These are phyloP conservation scores for Carcharodon carcharias DNA, from an alignment of 2,797 vertebrate species.

Conservation along the genomic window DNA sequence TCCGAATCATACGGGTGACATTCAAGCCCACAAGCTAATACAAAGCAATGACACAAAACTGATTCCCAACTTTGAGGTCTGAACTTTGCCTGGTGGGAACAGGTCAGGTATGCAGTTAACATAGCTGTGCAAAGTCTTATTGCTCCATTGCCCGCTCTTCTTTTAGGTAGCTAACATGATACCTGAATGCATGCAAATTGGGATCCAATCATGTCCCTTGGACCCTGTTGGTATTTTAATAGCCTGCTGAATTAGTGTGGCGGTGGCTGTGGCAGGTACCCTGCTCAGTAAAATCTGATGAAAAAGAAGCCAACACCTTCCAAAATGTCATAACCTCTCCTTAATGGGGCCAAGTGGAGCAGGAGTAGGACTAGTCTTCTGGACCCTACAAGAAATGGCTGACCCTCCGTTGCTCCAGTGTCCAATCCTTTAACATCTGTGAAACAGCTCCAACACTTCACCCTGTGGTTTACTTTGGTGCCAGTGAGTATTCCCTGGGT, in stretches of 20 bases:
- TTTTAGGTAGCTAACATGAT: neutral
- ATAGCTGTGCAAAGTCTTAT: neutral
- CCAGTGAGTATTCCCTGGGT: no score
- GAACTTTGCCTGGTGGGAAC: neutral
- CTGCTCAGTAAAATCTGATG: neutral
- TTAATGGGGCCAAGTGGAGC: no score
- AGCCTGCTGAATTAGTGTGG: no score
- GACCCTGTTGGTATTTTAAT: neutral
- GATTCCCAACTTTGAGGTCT: neutral
- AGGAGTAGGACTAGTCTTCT: no score
- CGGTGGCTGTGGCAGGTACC: neutral
- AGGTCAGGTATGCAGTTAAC: neutral
- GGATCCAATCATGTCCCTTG: neutral
- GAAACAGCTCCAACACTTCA: no score
- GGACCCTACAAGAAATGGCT: no score
- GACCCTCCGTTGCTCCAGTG: no score
- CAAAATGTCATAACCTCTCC: neutral
- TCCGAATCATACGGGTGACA: neutral
- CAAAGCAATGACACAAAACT: neutral
- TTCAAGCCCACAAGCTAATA: neutral
- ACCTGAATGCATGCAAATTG: neutral
- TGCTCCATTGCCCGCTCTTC: neutral
- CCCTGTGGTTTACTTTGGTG: no score
- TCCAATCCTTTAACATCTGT: no score
- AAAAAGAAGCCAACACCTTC: neutral